phyloP scores from a whole-genome alignment of 2,888 invertebrate genomes.

The Campoplex capitator region DNA sequence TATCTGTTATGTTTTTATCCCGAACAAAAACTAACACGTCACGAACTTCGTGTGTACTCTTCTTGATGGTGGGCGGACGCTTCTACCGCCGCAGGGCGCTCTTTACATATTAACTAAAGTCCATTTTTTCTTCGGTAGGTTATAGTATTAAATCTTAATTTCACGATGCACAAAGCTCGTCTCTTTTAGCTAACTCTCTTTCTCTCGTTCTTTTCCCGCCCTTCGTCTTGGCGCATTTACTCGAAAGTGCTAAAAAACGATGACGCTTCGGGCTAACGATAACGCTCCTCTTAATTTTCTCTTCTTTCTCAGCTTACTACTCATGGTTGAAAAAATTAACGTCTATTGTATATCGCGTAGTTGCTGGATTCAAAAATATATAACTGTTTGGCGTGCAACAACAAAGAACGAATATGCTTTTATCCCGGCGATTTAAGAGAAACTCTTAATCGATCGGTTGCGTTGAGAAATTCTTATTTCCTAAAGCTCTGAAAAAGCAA shows the following conservation, averaged over 20 bases:
- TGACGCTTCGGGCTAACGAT: conserved; percentile 38
- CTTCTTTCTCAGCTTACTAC: not conserved
- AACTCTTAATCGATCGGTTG: not conserved
- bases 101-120: conserved; percentile 72
- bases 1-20: conserved; percentile 3
- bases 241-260: conserved; percentile 41
- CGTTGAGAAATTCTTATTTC: not conserved
- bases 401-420: not conserved
- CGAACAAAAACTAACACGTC: conserved; percentile 52
- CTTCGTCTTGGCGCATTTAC: conserved; percentile 33
- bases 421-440: too few species aligned
- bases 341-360: not conserved
- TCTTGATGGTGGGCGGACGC: conserved; percentile 39
- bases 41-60: conserved; percentile 46
- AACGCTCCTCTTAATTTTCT: not conserved
- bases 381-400: not conserved
- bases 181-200: not conserved
- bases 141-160: conserved; percentile 71
- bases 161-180: conserved; percentile 44
- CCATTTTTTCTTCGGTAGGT: conserved; percentile 66
- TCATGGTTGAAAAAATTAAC: not conserved
- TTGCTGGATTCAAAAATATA: not conserved
- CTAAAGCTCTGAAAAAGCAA: not conserved
- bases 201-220: not conserved
- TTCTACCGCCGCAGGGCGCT: conserved; percentile 43